These are phyloP conservation scores for Macrobrachium nipponense DNA, from an alignment of 1,140 invertebrate species.

Conservation along the genomic window DNA sequence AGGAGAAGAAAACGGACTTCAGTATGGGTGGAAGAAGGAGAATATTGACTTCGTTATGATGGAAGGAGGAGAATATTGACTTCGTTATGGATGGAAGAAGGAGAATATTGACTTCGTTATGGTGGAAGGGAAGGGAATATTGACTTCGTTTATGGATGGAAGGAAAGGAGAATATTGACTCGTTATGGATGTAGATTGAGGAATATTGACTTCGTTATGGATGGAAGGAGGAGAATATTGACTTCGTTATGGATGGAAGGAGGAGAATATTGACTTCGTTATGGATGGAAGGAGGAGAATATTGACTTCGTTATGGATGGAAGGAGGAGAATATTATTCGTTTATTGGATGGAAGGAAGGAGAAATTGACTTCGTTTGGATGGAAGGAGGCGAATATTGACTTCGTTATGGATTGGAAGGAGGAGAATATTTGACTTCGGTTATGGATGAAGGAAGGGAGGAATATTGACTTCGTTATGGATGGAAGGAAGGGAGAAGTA, in stretches of 20 bases:
- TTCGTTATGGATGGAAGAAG: not conserved
- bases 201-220: no score
- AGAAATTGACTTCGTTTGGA: not conserved
- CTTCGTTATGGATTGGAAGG: conserved; percentile 64
- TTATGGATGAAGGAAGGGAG: no score
- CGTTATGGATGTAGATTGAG: no score
- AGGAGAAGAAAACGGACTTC: not conserved
- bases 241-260: not conserved
- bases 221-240: no score
- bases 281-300: not conserved
- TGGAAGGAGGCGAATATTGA: not conserved
- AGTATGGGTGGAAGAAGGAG: not conserved
- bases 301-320: conserved; percentile 62
- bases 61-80: not conserved
- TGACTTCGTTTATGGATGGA: no score
- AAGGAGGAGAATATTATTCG: conserved; percentile 11
- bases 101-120: not conserved
- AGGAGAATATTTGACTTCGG: not conserved
- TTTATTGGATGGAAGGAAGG: not conserved
- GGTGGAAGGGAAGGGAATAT: conserved; percentile 64
- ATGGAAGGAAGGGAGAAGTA: no score
- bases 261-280: not conserved
- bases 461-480: no score
- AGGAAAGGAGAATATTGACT: no score
- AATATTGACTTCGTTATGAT: no score